Conservation (phyloP, 2,113 vertebrate species). For the Thunnus maccoyii region DNA sequence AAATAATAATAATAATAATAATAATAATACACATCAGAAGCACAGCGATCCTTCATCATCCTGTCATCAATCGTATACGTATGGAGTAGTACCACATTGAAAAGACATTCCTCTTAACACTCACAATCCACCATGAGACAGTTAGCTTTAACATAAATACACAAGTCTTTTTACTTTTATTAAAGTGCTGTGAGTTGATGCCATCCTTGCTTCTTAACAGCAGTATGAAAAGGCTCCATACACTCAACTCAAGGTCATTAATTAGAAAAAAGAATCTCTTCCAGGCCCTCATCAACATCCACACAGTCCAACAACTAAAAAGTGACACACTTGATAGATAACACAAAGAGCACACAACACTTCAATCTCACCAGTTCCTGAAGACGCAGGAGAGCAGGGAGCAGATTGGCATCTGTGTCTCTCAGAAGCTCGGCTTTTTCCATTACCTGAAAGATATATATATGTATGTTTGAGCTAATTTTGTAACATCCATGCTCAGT, state of each 20-base stretch:
- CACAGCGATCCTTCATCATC: neutral
- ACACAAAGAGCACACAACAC: slow-evolving; percentile 15
- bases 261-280: slow-evolving; percentile 35
- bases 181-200: slow-evolving; percentile 36
- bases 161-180: slow-evolving; percentile 24
- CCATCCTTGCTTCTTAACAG: slow-evolving; percentile 18
- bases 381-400: slow-evolving; percentile 94
- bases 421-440: slow-evolving; percentile 94
- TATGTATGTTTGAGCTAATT: neutral
- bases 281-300: slow-evolving; percentile 32
- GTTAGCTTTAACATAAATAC: slow-evolving; percentile 16
- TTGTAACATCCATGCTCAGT: neutral
- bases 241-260: slow-evolving; percentile 55
- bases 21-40: neutral
- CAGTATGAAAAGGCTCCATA: slow-evolving; percentile 24
- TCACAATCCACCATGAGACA: neutral
- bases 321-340: slow-evolving; percentile 18
- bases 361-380: slow-evolving; percentile 92
- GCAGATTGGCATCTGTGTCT: slow-evolving; percentile 92
- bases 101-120: slow-evolving; percentile 12
- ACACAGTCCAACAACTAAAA: slow-evolving; percentile 34
- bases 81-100: neutral
- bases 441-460: slow-evolving; percentile 87
- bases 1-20: neutral
- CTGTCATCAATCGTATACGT: neutral